Evolutionary conservation across 30 jellyfish, hydroid and myxozoan genomes (phyloP).

Genomic region (Rhopilema esculentum): DNA sequence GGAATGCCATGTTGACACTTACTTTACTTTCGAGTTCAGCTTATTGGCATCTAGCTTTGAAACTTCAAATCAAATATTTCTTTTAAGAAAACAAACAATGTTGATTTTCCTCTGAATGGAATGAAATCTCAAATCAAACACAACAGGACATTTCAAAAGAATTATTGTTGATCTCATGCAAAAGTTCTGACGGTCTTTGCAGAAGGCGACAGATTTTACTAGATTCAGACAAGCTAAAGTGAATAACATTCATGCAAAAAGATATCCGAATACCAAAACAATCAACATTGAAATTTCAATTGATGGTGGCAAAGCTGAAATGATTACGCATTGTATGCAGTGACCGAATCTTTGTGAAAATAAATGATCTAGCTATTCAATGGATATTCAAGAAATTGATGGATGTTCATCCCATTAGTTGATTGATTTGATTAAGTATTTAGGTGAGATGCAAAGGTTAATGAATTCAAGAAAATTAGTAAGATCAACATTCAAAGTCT

Average conservation of each 20-base stretch:
- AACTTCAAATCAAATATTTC: background rate
- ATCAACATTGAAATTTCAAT: background rate
- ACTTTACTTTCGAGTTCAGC: background rate
- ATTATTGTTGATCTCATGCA: background rate
- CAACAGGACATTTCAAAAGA: background rate
- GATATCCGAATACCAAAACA: background rate
- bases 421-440: background rate
- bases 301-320: background rate
- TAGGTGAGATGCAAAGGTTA: background rate
- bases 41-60: background rate
- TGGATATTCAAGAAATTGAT: background rate
- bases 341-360: background rate
- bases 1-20: background rate
- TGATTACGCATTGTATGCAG: background rate
- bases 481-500: too few relatives aligned
- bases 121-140: background rate
- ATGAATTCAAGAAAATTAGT: background rate
- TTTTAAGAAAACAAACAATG: background rate
- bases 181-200: background rate
- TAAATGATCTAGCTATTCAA: background rate
- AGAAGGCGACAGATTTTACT: background rate
- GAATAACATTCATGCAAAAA: background rate
- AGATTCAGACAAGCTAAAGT: background rate
- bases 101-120: background rate
- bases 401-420: background rate